Base-by-base conservation (phyloP, 1,140 invertebrate genomes). In the Phortica variegata region DNA sequence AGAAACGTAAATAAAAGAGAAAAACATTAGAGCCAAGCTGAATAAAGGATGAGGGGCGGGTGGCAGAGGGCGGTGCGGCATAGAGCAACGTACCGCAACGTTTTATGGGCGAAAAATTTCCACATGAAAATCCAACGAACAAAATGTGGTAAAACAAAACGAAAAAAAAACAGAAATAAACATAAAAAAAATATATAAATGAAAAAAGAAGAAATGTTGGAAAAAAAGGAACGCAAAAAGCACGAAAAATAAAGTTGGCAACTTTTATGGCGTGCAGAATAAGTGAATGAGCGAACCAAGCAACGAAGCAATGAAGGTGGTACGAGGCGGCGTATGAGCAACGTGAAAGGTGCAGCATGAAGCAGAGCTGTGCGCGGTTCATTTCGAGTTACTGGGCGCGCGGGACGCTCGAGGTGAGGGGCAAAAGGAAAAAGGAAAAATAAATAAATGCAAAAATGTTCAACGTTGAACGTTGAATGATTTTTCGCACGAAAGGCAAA, bases 51-150 rank as follows among this genome's bases (percentile, higher is more conserved):
- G 23, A 7, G 31, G 21, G 36, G 42, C 12, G 16, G 43, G 17
- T 33, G 50, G 49, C 49, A 34, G 29, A 36, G 17, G 37, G 23
- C 44, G 49, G 32, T 38, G 40, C 49, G 54, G 41, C 47, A 53
- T 40, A 56, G 45, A 51, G 54, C 51, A 53, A 29, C 46, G 50
- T 40, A 47, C 39, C 21, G 68, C 63, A 66, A 66, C 63, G 68
- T 49, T 68, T 57, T 68, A 60, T 57, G 44, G 49, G 63, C 63
- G 60, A 60, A 68, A 68, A 66, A 66, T 26, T 26, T 26, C 10
- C 23, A 26, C 23, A 26, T 26, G 10, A 26, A 26, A 26, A 26
- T 26, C 10, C 23, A 26, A 26, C 23, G 5, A 26, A 26, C 5
- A 10, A 26, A n/a, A n/a, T n/a, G n/a, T n/a, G n/a, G n/a, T n/a